Evolutionary conservation across 2,797 vertebrate genomes (phyloP), one percentile per base, ranked within the genome.

Genomic region (Prunella strophiata): DNA sequence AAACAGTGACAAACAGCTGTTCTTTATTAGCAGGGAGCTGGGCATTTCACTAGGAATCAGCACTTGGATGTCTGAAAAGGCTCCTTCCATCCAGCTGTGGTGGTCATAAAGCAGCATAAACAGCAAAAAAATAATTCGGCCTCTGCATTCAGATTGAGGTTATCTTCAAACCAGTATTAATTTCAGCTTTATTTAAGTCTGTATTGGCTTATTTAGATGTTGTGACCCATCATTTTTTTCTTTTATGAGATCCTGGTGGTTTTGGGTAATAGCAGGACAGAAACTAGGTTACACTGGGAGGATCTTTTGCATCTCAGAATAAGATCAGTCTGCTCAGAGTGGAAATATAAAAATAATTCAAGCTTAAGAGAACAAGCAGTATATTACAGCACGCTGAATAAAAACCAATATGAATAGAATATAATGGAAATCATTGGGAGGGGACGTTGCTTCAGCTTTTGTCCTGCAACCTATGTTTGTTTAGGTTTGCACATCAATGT

Each of bases 181-280:
- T 77, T 81, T 85, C 70, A 81, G 63, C 50, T 94, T 94, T 94
- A 79, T 84, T 95, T 88, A 88, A 81, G 80, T 85, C 93, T 96
- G 38, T 36, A 45, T 68, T 78, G 70, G 42, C 48, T 85, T 89
- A 54, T 72, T 94, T 89, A 91, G 66, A 50, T 76, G 89, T 66
- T 0, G 0, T 96, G 76, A 71, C 48, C 88, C 43, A 66, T 54
- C 20, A 16, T 55, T 63, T 88, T 86, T 84, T 71, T 91, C 43
- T 30, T 72, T 62, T 48, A 26, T 82, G 80, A 86, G 70, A 62
- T 95, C 40, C 65, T 88, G 21, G 27, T 85, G 48, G 67, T 61
- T 95, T 94, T 23, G 12, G 50, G 30, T 88, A 84, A 86, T 79
- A 91, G 61, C 32, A 27, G 67, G 45, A 59, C 27, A 54, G 70